Base-by-base conservation (phyloP, 2,797 vertebrate species). In the Coccyzus lansbergi region DNA sequence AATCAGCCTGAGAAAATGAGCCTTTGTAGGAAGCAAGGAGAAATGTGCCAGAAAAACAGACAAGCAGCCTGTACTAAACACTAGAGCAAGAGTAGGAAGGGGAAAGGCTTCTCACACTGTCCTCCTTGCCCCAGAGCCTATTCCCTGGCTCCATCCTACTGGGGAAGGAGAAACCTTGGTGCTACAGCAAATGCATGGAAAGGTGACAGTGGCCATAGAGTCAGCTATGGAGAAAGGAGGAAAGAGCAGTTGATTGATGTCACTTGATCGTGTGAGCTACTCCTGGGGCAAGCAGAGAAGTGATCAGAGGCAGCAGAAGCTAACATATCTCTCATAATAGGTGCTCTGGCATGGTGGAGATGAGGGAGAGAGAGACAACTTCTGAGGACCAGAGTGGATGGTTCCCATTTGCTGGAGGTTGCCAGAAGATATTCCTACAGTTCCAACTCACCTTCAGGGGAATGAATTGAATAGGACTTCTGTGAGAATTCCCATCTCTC, bases 1-100 rank as follows among this genome's bases (percentile, higher is more conserved):
- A 97, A 93, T 84, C 93, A 88, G 87, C 72, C 87, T 76, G 89
- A 79, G 91, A 96, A 94, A 95, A 95, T 67, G 59, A 94, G 87
- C 74, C 87, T 91, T 93, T 84, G 79, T 80, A 83, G 92, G 86
- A 64, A 95, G 64, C 33, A 59, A 53, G 82, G 58, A 95, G 76
- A 78, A 92, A 91, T 36, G 64, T 83, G 69, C 87, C 65, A 85
- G 78, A 49, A 87, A 95, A 94, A 38, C 63, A 91, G 84, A 74
- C 3, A 4, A 85, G 92, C 34, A 63, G 86, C 67, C 44, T 67
- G 80, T 76, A 28, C 29, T 49, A 4, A 13, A 49, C 36, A 11
- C 20, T 86, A 80, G 48, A 60, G 76, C 21, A 68, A 48, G 56
- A 82, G 69, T 7, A 75, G 59, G 42, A 90, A 46, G 6, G 36